Evolutionary conservation across 2,113 vertebrate species (phyloP).

Genomic region (Eptesicus fuscus): DNA sequence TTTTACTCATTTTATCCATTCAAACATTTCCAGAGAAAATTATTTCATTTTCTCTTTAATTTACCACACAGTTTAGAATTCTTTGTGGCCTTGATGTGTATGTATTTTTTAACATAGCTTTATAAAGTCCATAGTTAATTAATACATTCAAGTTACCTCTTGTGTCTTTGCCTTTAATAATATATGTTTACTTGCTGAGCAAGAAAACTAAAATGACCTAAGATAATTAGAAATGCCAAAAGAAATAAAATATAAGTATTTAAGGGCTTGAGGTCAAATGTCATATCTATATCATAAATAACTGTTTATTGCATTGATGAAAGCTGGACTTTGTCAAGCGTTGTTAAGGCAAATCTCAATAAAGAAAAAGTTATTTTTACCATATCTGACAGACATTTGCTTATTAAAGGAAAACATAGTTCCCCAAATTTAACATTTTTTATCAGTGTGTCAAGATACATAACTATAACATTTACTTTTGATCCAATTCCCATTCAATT

Average conservation of each 20-base stretch:
- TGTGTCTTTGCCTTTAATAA: neutral
- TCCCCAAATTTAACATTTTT: neutral
- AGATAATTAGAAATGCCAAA: neutral
- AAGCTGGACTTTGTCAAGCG: neutral
- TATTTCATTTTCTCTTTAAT: conserved; percentile 16
- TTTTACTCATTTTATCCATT: conserved; percentile 13
- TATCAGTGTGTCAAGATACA: neutral
- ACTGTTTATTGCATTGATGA: neutral
- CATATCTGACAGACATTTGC: neutral
- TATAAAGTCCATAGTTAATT: neutral
- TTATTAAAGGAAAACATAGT: neutral
- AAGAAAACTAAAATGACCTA: neutral
- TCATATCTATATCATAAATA: neutral
- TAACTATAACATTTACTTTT: neutral
- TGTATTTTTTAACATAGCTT: neutral
- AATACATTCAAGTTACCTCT: neutral
- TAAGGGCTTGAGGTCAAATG: neutral
- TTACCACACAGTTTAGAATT: neutral
- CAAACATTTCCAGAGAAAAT: neutral
- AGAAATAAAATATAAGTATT: neutral
- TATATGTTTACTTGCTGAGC: neutral
- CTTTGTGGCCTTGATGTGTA: neutral
- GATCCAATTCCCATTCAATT: neutral
- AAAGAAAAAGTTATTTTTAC: conserved; percentile 8
- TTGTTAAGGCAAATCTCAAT: neutral